Evolutionary conservation across 2,113 vertebrate genomes (phyloP), one percentile per base, ranked within the genome.

Genomic region (Ameiurus melas): DNA sequence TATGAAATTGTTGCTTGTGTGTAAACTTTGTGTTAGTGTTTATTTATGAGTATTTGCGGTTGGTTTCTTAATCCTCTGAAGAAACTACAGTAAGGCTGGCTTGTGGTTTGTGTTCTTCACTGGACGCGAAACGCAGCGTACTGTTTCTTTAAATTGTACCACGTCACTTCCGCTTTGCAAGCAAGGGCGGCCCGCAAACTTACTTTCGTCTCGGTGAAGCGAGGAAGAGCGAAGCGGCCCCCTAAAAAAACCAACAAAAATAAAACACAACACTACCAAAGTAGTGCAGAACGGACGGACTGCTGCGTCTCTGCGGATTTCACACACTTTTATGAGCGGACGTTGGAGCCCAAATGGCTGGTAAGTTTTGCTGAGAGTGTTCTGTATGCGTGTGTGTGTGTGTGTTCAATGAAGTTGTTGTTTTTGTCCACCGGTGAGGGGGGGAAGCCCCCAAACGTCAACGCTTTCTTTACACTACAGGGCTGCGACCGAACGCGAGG

Each of bases 121-220:
- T 39, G 39, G 62, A 68, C n/a, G 82, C 27, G 58, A 64, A 64
- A 66, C 39, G 16, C 60, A 25, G 4, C 20, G 6, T 14, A 47
- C 53, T 60, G 30, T 82, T 22, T 33, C 30, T 39, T 39, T 39
- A n/a, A 58, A 8, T 13, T 19, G 25, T 47, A 14, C 6, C 39
- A 70, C 83, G 83, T 84, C 64, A 84, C 64, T 68, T 84, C 83
- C 83, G 83, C 43, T 64, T 55, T 30, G 17, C 60, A 22, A 22
- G 10, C 2, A 27, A 68, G 83, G 30, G 83, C 62, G 83, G 83
- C 2, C 14, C 6, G 14, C 17, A 33, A 70, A 84, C 9, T 60
- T 39, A 82, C 39, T 84, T 84, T 84, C 62, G 62, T 70, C 64
- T 84, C 62, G 83, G 83, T 13, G 64, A 70, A 68, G 83, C 83